Conservation (phyloP, 2,113 vertebrate species). For the Alouatta palliata region DNA sequence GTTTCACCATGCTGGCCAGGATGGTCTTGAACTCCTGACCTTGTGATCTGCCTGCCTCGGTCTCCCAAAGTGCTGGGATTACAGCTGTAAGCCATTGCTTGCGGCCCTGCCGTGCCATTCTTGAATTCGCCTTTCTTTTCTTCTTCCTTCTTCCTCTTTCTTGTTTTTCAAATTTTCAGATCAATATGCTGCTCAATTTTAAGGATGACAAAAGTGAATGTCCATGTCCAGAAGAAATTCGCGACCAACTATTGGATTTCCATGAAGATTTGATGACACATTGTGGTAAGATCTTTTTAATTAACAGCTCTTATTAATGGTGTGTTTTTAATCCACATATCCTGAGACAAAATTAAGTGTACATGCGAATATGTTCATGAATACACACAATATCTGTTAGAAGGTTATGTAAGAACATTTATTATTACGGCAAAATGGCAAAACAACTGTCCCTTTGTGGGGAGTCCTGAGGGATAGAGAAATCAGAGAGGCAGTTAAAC, state of each 20-base stretch:
- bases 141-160: neutral
- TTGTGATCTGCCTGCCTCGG: fast-evolving
- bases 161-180: slow-evolving; percentile 82
- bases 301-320: neutral
- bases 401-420: neutral
- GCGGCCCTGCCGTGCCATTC: neutral
- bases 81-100: too few relatives aligned
- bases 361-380: neutral
- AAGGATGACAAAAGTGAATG: slow-evolving; percentile 96
- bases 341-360: neutral
- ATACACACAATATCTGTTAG: neutral
- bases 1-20: too few relatives aligned
- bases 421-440: neutral
- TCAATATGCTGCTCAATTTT: slow-evolving; percentile 98
- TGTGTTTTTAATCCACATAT: neutral
- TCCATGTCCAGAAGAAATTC: slow-evolving; percentile 94
- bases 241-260: slow-evolving; percentile 94
- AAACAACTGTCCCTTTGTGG: neutral
- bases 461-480: neutral
- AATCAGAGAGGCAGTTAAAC: neutral
- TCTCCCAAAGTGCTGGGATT: too few relatives aligned
- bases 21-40: too few relatives aligned
- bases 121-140: neutral
- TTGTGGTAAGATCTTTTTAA: slow-evolving; percentile 87
- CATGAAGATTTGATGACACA: slow-evolving; percentile 97